These are phyloP conservation scores for Protophormia terraenovae DNA, from an alignment of 2,888 invertebrate species.

Conservation along the genomic window DNA sequence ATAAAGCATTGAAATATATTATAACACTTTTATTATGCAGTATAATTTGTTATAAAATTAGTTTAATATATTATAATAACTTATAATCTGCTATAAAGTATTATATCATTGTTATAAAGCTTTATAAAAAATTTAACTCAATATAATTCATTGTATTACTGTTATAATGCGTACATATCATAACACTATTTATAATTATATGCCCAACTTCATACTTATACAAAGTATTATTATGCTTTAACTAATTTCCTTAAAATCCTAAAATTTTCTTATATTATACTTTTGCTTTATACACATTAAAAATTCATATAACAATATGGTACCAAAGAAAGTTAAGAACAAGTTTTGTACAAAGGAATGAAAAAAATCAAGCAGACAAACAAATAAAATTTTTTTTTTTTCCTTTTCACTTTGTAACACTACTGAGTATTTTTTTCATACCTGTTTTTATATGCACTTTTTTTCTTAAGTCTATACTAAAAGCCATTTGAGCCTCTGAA, in stretches of 20 bases:
- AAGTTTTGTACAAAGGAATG: not conserved
- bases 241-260: not conserved
- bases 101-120: no score
- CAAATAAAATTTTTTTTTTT: conserved; percentile 5
- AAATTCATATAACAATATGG: not conserved
- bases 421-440: not conserved
- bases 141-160: no score
- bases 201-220: no score
- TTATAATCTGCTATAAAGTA: no score
- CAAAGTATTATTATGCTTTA: no score
- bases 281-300: not conserved
- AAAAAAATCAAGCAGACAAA: not conserved
- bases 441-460: not conserved
- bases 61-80: no score
- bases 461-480: not conserved
- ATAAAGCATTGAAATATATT: no score
- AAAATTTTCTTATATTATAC: not conserved
- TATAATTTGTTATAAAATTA: no score
- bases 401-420: not conserved
- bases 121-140: no score
- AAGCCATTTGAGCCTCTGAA: not conserved
- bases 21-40: no score
- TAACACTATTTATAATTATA: no score
- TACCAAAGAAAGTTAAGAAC: not conserved
- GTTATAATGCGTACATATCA: no score